These are phyloP conservation scores for Drosophila quinaria DNA, from an alignment of 2,888 invertebrate species.

Conservation along the genomic window DNA sequence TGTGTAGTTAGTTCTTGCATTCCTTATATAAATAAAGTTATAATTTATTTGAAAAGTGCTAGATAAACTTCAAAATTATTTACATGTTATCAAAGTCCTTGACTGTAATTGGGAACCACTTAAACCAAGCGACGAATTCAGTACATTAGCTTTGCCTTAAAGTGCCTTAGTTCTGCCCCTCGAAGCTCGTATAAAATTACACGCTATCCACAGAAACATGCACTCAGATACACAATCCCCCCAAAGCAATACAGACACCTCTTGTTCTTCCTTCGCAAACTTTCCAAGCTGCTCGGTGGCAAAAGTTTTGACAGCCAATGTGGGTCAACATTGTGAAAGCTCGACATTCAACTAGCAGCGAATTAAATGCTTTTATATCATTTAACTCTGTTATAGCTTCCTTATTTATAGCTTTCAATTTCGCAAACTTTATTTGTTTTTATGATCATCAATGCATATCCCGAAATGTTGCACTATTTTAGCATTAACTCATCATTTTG, in stretches of 20 bases:
- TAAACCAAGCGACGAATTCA: slow-evolving; percentile 1
- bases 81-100: background rate
- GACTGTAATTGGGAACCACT: background rate
- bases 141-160: slow-evolving; percentile 4
- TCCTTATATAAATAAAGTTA: no score
- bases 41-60: no score
- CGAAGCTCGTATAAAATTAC: slow-evolving; percentile 4
- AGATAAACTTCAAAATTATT: background rate
- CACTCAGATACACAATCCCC: slow-evolving; percentile 27
- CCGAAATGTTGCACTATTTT: slow-evolving; percentile 4
- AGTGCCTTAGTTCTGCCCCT: background rate
- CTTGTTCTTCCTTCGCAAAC: slow-evolving; percentile 20
- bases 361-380: slow-evolving; percentile 20
- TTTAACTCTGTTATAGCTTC: slow-evolving; percentile 30
- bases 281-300: slow-evolving; percentile 11
- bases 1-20: no score
- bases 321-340: slow-evolving; percentile 54
- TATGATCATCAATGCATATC: background rate
- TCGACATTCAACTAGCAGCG: slow-evolving; percentile 1
- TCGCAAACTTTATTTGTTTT: background rate
- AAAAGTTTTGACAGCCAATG: slow-evolving; percentile 56
- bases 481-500: slow-evolving; percentile 20
- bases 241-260: slow-evolving; percentile 27
- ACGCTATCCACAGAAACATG: slow-evolving; percentile 22
- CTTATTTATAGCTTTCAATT: slow-evolving; percentile 21